Conservation (phyloP, 1,140 invertebrate genomes). For the Papilio machaon region DNA sequence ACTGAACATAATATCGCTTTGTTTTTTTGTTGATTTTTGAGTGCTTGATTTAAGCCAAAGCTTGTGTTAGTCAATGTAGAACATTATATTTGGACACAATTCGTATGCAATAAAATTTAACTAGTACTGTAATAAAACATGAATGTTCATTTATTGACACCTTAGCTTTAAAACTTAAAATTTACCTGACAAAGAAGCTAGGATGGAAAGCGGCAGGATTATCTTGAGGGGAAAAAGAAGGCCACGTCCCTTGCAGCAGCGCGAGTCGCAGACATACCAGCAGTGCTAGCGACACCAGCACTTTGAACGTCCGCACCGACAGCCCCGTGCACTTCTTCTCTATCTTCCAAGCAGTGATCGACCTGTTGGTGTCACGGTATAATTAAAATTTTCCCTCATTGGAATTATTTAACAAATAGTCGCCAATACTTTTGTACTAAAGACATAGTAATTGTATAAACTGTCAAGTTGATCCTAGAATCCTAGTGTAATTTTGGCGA, state of each 20-base stretch:
- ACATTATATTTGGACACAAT: too few species aligned
- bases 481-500: neutral
- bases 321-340: slow-evolving; percentile 71
- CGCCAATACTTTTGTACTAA: neutral
- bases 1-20: too few species aligned
- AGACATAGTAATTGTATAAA: neutral
- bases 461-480: neutral
- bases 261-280: slow-evolving; percentile 87
- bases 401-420: neutral
- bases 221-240: slow-evolving; percentile 91
- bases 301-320: slow-evolving; percentile 82
- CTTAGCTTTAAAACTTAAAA: neutral
- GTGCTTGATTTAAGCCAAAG: too few species aligned
- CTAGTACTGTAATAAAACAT: too few species aligned
- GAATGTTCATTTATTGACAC: too few species aligned
- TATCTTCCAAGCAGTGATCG: slow-evolving; percentile 68
- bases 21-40: too few species aligned
- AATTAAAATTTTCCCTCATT: neutral
- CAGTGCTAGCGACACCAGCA: slow-evolving; percentile 83
- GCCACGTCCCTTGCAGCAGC: slow-evolving; percentile 89
- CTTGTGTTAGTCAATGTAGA: neutral
- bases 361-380: slow-evolving; percentile 50
- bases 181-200: slow-evolving; percentile 88
- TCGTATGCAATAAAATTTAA: too few species aligned
- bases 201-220: slow-evolving; percentile 93